Evolutionary conservation across 2,797 vertebrate species (phyloP).

Genomic region (Nothura maculosa): DNA sequence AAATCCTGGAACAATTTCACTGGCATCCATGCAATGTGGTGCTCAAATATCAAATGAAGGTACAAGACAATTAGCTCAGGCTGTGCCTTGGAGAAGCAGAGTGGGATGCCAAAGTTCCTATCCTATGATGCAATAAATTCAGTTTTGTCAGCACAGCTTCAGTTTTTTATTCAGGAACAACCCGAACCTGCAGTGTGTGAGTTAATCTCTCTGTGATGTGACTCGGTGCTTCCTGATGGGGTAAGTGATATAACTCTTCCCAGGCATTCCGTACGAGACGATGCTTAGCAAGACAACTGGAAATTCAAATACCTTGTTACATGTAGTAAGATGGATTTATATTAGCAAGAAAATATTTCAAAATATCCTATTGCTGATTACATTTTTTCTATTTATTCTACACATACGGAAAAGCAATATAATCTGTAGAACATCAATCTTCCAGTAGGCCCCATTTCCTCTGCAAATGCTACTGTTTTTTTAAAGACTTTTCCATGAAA

Average conservation of each 20-base stretch:
- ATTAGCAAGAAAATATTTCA: conserved; percentile 11
- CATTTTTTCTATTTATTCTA: conserved; percentile 23
- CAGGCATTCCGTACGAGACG: neutral
- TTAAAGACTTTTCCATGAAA: neutral
- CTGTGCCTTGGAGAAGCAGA: conserved; percentile 21
- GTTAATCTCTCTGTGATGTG: neutral
- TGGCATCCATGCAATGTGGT: neutral
- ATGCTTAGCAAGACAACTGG: neutral
- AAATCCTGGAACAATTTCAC: neutral
- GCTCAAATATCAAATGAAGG: conserved; percentile 49
- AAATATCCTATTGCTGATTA: conserved; percentile 12
- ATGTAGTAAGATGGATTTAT: conserved; percentile 19
- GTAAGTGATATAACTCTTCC: neutral
- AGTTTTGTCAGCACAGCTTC: conserved; percentile 6
- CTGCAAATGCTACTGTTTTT: neutral
- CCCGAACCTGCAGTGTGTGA: neutral
- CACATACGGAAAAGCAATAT: conserved; percentile 31
- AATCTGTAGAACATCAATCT: conserved; percentile 28
- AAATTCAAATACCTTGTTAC: neutral
- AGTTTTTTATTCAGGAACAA: conserved; percentile 20
- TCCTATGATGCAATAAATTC: conserved; percentile 30
- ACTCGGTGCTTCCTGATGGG: neutral
- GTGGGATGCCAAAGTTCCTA: conserved; percentile 33
- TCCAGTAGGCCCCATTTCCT: neutral
- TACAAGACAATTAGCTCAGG: conserved; percentile 41